Evolutionary conservation across 2,797 vertebrate genomes (phyloP), one percentile per base, ranked within the genome.

Genomic region (Pseudotriccus pelzelni): DNA sequence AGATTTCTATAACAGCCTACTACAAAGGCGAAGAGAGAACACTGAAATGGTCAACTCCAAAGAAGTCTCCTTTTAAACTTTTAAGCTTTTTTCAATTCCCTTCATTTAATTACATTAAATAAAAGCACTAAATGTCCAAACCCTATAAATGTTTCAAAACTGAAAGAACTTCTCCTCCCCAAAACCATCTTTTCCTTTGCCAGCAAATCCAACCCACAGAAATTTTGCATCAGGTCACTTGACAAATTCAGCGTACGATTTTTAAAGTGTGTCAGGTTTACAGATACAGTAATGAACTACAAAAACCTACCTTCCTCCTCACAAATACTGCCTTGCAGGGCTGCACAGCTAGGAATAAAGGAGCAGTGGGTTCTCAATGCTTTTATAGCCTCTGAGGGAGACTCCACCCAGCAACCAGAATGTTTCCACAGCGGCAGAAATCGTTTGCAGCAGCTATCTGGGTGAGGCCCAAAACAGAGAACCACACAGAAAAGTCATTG

Each of bases 401-500:
- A 91, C 98, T 96, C 97, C 98, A 97, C 98, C 98, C 96, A 98
- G 97, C 98, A 98, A 98, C 98, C 78, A 95, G 10, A 95, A 7
- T 94, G 97, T 95, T 97, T 92, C 43, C 81, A 91, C 62, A 87
- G 50, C 23, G 47, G 27, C 72, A 90, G 91, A 75, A 94, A 98
- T 74, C 52, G 73, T 92, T 66, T 91, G 92, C 66, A 84, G 89
- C 90, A 69, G 63, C 63, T 62, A 10, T 56, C 55, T 94, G 95
- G 76, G 86, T 67, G 27, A 44, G 63, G 19, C 76, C 91, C 93
- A 83, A 94, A 96, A 89, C 59, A 64, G 28, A 90, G 75, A 96
- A 93, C 79, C 82, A 89, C 96, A 88, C 43, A 89, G 90, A 94
- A 66, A 36, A 56, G 73, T 87, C 56, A 94, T 97, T 97, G 73